Evolutionary conservation across 1,140 invertebrate species (phyloP).

Genomic region (Schlechtendalia chinensis): DNA sequence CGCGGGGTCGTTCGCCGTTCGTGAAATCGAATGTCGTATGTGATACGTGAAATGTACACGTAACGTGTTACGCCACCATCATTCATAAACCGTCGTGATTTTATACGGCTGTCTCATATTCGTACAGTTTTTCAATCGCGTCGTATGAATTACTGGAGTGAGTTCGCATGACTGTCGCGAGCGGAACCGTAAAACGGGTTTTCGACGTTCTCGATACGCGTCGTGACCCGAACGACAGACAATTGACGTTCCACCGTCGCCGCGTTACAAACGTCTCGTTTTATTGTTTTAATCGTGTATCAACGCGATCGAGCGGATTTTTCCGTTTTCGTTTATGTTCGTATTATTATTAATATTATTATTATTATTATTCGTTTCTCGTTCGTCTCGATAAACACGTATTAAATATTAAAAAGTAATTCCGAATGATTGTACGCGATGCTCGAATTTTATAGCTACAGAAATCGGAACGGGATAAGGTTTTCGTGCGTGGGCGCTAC

Average conservation of each 20-base stretch:
- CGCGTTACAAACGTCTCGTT: neutral
- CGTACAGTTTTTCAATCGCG: neutral
- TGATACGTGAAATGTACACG: neutral
- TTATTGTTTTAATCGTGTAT: neutral
- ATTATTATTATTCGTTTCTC: neutral
- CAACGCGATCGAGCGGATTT: neutral
- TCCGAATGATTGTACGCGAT: neutral
- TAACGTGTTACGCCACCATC: neutral
- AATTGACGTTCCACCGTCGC: neutral
- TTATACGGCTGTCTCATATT: neutral
- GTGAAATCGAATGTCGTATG: neutral
- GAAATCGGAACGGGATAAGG: neutral
- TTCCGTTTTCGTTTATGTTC: neutral
- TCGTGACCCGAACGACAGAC: neutral
- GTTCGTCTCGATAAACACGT: too few relatives aligned
- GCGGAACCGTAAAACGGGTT: too few relatives aligned
- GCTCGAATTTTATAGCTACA: conserved; percentile 1
- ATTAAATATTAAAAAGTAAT: conserved; percentile 25
- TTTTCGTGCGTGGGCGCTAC: neutral
- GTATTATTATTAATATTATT: too few relatives aligned
- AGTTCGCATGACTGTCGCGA: too few relatives aligned
- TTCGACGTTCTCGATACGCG: too few relatives aligned
- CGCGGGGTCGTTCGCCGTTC: neutral
- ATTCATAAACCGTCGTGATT: neutral
- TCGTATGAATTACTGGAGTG: neutral